Percentiles rank a stretch among this genome's conserved stretches.
Conservation (phyloP, 1,140 invertebrate species). For the Trachymyrmex cornetzi region DNA sequence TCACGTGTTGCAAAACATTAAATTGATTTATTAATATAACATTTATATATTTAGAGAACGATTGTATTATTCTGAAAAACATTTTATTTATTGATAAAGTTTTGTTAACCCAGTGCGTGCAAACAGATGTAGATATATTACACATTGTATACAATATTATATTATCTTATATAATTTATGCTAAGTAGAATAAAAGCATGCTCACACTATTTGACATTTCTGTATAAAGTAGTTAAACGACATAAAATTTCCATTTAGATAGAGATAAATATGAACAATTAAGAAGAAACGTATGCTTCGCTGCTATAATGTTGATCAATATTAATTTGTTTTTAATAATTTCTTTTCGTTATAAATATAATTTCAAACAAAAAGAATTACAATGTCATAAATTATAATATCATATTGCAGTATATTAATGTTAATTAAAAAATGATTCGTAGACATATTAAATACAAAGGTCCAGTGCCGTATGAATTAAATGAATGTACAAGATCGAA, state of each 20-base stretch:
- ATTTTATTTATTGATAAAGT: conserved; percentile 1
- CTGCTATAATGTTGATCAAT: conserved; percentile 62
- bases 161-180: conserved; percentile 68
- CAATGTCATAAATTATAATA: not conserved
- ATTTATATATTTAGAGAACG: not conserved
- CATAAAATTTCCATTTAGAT: conserved; percentile 70
- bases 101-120: conserved; percentile 1
- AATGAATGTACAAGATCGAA: not conserved
- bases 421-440: conserved; percentile 1
- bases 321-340: conserved; percentile 3
- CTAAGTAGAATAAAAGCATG: conserved; percentile 72
- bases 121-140: conserved; percentile 62
- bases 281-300: conserved; percentile 64
- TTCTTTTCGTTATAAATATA: not conserved
- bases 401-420: not conserved
- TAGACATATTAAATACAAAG: not conserved
- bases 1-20: not conserved
- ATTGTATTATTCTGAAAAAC: conserved; percentile 5
- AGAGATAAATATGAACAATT: conserved; percentile 68
- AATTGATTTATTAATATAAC: conserved; percentile 12
- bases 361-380: conserved; percentile 7
- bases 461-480: not conserved
- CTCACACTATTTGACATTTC: conserved; percentile 67
- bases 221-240: conserved; percentile 71
- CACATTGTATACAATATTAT: conserved; percentile 69